Base-by-base conservation (phyloP, 2,113 vertebrate species). In the Eulemur rufifrons region DNA sequence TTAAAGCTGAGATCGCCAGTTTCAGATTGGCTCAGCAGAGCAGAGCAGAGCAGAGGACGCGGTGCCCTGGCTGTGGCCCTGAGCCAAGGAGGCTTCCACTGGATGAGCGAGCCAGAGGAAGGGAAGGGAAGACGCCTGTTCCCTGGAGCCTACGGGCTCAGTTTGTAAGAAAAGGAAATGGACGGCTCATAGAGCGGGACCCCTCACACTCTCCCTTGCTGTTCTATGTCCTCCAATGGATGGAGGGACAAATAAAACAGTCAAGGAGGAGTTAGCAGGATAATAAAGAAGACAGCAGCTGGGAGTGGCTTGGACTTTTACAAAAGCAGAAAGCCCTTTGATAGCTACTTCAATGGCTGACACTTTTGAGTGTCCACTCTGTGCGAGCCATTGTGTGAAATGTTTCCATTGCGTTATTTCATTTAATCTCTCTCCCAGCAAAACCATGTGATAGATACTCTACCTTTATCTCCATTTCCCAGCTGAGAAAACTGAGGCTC, bases 1-100 rank as follows among this genome's bases (percentile, higher is more conserved):
- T 92, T 86, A 96, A 98, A 97, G 95, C 85, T 74, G 93, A 97
- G 56, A 9, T 13, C 3, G 13, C 73, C 91, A 54, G 42, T 91
- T 95, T 77, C 68, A 68, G 50, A 23, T 20, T 59, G 50, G 68
- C 52, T 56, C 17, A 2, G 63, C 18, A 63, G 85, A 52, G 32
- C 45, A n/a, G 85, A 52, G 32, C 45, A n/a, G 17, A 63, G 32
- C 54, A 42, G 17, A 56, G 64, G 45, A 37, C 5, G 2, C 39
- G 42, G 37, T 50, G 18, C 15, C 71, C 81, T 1, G 1, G 13
- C 45, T 15, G 34, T n/a, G 47, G 25, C 54, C n/a, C 66, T 23
- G 56, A 61, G 74, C 29, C 61, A 15, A 27, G 14, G 32, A 74
- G 42, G 14, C 34, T 54, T 77, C 47, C 34, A 5, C 2, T 17